Evolutionary conservation across 2,888 invertebrate species (phyloP).

Genomic region (Sarcophaga carnaria): DNA sequence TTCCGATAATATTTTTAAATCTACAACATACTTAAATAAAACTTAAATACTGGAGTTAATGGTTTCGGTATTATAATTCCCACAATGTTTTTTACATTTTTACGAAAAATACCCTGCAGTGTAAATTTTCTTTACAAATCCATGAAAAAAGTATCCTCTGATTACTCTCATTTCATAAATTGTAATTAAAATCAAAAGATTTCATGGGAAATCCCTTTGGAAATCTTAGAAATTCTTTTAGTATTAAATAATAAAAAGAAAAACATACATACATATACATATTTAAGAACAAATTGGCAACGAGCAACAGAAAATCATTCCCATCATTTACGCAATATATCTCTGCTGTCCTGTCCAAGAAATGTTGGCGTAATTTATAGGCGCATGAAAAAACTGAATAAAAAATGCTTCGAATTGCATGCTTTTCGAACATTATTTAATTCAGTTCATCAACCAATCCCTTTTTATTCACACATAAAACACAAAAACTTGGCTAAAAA

Average conservation of each 20-base stretch:
- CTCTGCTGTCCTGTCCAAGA: neutral
- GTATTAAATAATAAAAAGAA: neutral
- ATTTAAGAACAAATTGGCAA: neutral
- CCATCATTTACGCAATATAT: neutral
- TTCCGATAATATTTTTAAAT: too few relatives aligned
- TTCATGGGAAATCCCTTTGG: too few relatives aligned
- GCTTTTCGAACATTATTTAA: constrained; percentile 29
- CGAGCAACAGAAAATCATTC: neutral
- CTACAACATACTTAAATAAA: too few relatives aligned
- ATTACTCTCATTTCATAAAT: too few relatives aligned
- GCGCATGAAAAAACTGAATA: neutral
- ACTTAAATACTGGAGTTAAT: too few relatives aligned
- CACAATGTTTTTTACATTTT: too few relatives aligned
- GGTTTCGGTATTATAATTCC: too few relatives aligned
- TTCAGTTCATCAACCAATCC: constrained; percentile 27
- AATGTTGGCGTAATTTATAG: neutral
- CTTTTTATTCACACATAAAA: neutral
- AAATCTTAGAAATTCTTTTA: neutral
- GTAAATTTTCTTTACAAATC: too few relatives aligned
- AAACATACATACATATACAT: neutral
- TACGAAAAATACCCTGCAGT: too few relatives aligned
- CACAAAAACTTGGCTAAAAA: neutral
- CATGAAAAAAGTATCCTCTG: too few relatives aligned
- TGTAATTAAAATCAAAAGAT: too few relatives aligned
- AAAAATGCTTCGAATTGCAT: constrained; percentile 40